These are phyloP conservation scores for Aldrovandia affinis DNA, from an alignment of 2,797 vertebrate genomes.

Conservation along the genomic window DNA sequence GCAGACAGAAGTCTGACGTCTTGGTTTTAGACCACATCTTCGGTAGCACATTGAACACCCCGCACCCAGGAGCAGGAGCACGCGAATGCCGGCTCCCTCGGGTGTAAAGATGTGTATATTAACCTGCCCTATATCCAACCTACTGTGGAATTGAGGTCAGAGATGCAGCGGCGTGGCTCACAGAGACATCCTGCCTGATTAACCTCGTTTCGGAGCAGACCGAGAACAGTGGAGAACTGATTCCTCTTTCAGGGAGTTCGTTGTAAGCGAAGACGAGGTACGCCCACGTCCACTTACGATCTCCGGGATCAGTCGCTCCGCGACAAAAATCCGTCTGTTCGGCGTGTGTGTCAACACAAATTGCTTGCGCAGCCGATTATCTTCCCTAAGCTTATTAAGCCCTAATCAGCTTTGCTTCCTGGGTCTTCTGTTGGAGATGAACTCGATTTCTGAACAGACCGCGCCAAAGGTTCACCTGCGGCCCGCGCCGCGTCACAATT, in stretches of 20 bases:
- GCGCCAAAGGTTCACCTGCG: neutral
- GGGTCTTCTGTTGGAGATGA: neutral
- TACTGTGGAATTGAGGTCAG: neutral
- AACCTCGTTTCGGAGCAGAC: conserved; percentile 3
- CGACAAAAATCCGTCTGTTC: neutral
- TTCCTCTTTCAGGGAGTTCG: neutral
- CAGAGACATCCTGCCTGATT: neutral
- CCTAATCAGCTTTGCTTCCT: neutral
- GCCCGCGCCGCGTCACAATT: neutral
- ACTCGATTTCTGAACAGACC: neutral
- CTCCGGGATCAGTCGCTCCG: conserved; percentile 4
- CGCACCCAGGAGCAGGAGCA: neutral
- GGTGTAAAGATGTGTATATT: neutral
- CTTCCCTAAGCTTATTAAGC: conserved; percentile 8
- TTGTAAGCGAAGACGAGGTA: conserved; percentile 7
- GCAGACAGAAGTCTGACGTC: neutral
- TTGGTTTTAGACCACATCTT: neutral
- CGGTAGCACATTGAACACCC: neutral
- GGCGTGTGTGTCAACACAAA: conserved; percentile 6
- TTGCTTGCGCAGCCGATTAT: neutral
- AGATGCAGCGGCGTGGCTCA: neutral
- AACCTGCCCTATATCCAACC: neutral
- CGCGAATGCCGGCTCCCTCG: neutral
- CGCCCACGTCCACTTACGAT: neutral
- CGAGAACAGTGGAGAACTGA: neutral